A percentile compares a stretch with the other conserved stretches of the same genome.
These are phyloP conservation scores for Phalera bucephala DNA, from an alignment of 2,888 invertebrate genomes.

Conservation along the genomic window DNA sequence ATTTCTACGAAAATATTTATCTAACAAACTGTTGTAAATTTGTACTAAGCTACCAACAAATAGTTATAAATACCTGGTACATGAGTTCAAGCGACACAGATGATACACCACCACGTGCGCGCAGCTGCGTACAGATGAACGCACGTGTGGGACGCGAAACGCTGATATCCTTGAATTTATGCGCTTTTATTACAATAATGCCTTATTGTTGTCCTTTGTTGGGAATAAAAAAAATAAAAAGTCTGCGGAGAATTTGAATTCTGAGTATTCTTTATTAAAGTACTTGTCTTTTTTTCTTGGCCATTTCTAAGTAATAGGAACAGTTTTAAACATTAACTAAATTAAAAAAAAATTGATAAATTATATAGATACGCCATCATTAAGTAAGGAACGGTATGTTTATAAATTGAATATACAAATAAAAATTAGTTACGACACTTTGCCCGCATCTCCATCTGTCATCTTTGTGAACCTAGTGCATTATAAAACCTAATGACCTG, in stretches of 20 bases:
- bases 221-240: background rate
- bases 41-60: slow-evolving; percentile 6
- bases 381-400: too few relatives aligned
- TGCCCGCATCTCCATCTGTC: too few relatives aligned
- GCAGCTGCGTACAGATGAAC: slow-evolving; percentile 56
- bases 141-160: slow-evolving; percentile 54
- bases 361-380: too few relatives aligned
- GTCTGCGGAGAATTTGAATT: background rate
- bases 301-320: too few relatives aligned
- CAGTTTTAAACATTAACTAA: too few relatives aligned
- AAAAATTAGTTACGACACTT: too few relatives aligned
- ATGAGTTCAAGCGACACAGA: slow-evolving; percentile 40
- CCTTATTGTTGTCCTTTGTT: slow-evolving; percentile 32
- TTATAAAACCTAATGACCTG: too few relatives aligned
- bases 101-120: slow-evolving; percentile 56
- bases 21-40: background rate
- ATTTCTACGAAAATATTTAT: too few relatives aligned
- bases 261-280: background rate
- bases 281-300: too few relatives aligned
- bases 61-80: slow-evolving; percentile 40
- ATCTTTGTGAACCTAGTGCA: too few relatives aligned
- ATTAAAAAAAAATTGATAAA: too few relatives aligned
- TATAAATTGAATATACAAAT: too few relatives aligned
- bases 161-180: slow-evolving; percentile 44
- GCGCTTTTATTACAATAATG: slow-evolving; percentile 41